Conservation (phyloP, 2,113 vertebrate genomes). For the Vulpes ferrilata region DNA sequence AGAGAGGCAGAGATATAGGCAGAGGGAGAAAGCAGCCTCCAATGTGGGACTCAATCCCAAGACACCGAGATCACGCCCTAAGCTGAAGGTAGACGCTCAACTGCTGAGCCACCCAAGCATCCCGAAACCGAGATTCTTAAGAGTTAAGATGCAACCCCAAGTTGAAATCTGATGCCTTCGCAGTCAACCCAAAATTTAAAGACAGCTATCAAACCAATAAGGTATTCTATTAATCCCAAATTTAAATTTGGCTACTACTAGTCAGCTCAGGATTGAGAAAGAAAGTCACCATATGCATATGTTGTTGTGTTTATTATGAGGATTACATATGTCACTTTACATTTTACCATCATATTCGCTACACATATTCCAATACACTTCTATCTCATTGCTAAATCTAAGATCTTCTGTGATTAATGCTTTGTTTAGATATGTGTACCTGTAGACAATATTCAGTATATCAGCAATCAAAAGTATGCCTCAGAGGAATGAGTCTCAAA, state of each 20-base stretch:
- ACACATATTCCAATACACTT: neutral
- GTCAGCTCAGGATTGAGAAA: neutral
- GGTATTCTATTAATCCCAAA: neutral
- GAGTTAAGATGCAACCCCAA: neutral
- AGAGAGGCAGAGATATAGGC: too few relatives aligned
- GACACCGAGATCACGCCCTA: too few relatives aligned
- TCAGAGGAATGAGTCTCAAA: neutral
- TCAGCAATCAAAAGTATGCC: neutral
- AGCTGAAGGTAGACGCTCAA: too few relatives aligned
- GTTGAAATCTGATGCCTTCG: slow-evolving; percentile 22
- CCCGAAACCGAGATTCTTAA: neutral
- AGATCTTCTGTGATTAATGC: neutral
- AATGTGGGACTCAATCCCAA: too few relatives aligned
- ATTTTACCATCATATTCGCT: neutral
- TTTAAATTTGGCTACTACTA: slow-evolving; percentile 9
- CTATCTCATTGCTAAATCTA: neutral
- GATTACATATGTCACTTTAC: neutral
- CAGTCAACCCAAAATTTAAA: neutral
- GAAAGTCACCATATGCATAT: neutral
- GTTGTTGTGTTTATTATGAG: neutral
- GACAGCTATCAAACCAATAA: neutral
- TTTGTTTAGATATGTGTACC: neutral
- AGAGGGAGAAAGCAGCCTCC: too few relatives aligned
- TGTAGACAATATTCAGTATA: neutral
- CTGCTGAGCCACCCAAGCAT: too few relatives aligned